These are phyloP conservation scores for Pedetes capensis DNA, from an alignment of 2,113 vertebrate species.

Conservation along the genomic window DNA sequence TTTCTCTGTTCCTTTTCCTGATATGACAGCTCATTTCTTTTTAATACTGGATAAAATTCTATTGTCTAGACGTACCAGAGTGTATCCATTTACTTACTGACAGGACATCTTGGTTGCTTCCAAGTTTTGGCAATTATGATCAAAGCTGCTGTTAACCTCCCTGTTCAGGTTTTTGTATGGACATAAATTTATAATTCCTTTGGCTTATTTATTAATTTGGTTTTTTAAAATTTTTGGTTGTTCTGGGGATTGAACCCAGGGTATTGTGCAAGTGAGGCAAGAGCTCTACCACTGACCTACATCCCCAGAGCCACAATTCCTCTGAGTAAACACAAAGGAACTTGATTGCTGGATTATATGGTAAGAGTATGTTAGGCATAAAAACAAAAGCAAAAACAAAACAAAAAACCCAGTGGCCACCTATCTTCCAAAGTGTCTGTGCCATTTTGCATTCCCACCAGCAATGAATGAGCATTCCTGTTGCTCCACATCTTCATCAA, in stretches of 20 bases:
- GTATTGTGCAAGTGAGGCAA: too few species aligned
- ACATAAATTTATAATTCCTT: neutral
- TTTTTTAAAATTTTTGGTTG: too few species aligned
- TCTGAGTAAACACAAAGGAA: neutral
- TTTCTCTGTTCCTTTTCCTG: neutral
- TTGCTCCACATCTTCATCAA: neutral
- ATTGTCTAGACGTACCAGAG: neutral
- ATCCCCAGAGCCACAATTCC: neutral
- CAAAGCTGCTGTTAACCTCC: neutral
- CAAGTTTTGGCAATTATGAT: neutral
- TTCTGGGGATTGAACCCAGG: too few species aligned
- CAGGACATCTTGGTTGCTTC: neutral
- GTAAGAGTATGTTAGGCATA: neutral
- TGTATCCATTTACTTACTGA: neutral
- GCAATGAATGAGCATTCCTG: neutral
- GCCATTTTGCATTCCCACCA: neutral
- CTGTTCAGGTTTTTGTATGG: neutral
- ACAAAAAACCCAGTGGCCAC: too few species aligned
- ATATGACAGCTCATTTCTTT: neutral
- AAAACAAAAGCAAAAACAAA: too few species aligned
- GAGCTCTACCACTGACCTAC: too few species aligned
- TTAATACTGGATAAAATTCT: neutral
- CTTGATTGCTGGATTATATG: neutral
- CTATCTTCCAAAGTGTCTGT: neutral
- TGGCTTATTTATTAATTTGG: neutral